Base-by-base conservation (phyloP, 2,113 vertebrate species). In the Sturnus vulgaris region DNA sequence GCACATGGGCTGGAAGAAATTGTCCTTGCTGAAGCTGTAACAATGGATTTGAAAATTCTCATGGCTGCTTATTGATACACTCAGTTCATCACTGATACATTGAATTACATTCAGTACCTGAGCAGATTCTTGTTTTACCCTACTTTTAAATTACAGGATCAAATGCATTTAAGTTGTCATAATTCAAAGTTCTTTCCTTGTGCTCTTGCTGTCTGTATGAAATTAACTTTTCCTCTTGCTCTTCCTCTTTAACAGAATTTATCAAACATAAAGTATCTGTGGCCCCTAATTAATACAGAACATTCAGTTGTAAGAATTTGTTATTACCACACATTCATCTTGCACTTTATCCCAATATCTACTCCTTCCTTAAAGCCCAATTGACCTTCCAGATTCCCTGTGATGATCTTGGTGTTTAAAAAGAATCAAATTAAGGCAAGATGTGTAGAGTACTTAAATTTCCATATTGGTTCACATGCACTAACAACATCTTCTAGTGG, bases 221-320 rank as follows among this genome's bases (percentile, higher is more conserved):
- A 88, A 69, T 46, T 12, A 77, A 6, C n/a, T 82, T 85, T 87
- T 82, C 17, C 25, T 79, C 9, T 52, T 56, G 7, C 35, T 82
- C 70, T 40, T 90, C 28, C n/a, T 76, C 15, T 40, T 49, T 20
- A 65, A 44, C 3, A 46, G 30, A 28, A 20, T 69, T 56, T 39
- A 28, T 79, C 31, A 49, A 52, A 68, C 46, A 17, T 49, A 70
- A 94, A 86, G 46, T 15, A 56, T 8, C 55, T n/a, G 35, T 0
- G 0, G 0, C 27, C 81, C 53, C 7, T 37, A 23, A 64, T 79
- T 35, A 3, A 30, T 59, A 50, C 35, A 25, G 39, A 78, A 16
- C 78, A 24, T 80, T 80, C 39, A 69, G 52, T 57, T 7, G 1
- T 50, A 27, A 52, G 55, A 15, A 37, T 64, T 12, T 68, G 1